Conservation (phyloP, 1,140 invertebrate genomes). For the Potamilus streckersoni region DNA sequence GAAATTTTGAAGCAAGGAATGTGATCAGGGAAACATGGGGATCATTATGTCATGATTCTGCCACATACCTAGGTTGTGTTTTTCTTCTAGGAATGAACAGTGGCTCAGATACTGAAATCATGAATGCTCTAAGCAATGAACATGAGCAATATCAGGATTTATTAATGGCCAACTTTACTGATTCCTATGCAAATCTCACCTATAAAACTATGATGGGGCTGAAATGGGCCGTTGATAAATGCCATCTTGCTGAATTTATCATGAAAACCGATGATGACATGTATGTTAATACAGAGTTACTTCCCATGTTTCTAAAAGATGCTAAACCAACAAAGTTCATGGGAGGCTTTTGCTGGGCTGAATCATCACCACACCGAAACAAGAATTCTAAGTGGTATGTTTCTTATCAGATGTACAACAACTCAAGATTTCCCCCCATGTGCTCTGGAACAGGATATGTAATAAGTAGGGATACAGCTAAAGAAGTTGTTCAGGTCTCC, state of each 20-base stretch:
- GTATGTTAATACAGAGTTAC: slow-evolving; percentile 78
- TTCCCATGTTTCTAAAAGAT: slow-evolving; percentile 37
- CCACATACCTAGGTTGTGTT: slow-evolving; percentile 12
- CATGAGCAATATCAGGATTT: slow-evolving; percentile 62
- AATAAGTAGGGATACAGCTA: slow-evolving; percentile 60
- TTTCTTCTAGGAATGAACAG: slow-evolving; percentile 30
- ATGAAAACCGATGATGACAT: slow-evolving; percentile 93
- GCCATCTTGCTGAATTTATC: slow-evolving; percentile 76
- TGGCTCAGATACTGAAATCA: slow-evolving; percentile 8
- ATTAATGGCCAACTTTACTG: slow-evolving; percentile 49
- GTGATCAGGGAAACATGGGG: slow-evolving; percentile 36
- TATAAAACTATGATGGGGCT: slow-evolving; percentile 83
- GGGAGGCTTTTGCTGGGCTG: slow-evolving; percentile 41
- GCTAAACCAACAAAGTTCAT: slow-evolving; percentile 25
- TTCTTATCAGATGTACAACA: slow-evolving; percentile 53
- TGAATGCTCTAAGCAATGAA: slow-evolving; percentile 67
- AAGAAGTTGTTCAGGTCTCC: slow-evolving; percentile 50
- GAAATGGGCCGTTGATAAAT: slow-evolving; percentile 78
- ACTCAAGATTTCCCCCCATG: slow-evolving; percentile 61
- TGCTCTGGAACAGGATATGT: slow-evolving; percentile 67
- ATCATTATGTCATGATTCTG: slow-evolving; percentile 3
- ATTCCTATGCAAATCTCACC: slow-evolving; percentile 54
- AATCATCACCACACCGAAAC: slow-evolving; percentile 49
- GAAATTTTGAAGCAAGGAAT: slow-evolving; percentile 6
- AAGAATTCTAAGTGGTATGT: slow-evolving; percentile 65